Evolutionary conservation across 1,140 invertebrate genomes (phyloP), one percentile per base, ranked within the genome.

Genomic region (Pseudomyrmex dendroicus): DNA sequence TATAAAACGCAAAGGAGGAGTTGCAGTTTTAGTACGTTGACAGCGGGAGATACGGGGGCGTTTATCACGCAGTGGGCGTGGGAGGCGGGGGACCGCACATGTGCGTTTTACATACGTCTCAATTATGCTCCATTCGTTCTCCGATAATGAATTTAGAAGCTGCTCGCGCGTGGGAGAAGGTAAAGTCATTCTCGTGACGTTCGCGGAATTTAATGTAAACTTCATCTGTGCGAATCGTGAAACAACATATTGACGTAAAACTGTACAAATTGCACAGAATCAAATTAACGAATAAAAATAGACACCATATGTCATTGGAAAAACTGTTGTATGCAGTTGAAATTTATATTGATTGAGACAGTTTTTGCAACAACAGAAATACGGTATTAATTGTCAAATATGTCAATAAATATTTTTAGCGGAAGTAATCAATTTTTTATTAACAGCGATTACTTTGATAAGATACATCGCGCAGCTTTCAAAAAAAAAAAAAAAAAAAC

Each of bases 71-170:
- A 20, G 62, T 64, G 52, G 76, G 66, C 66, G 64, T 57, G n/a
- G 76, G 44, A 61, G 66, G 76, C 25, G 62, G 35, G n/a, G 62
- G 35, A 64, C 35, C 35, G 62, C 76, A 80, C 76, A 80, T 80
- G 76, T 80, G 76, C 76, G 66, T 80, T 72, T 80, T 80, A 72
- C 76, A 72, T 80, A 72, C 46, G 66, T 61, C 76, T 80, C 76
- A 80, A 80, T 80, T 80, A 80, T 80, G 56, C 44, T 25, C 44
- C 20, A 80, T 80, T 80, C 66, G 76, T 22, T 80, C 20, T 59
- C 44, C 20, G 56, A 80, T 80, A 70, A 80, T 72, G 56, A 70
- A 80, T 80, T 80, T 80, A 80, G 76, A 22, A 80, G 72, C 66
- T 80, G 54, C 66, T 59, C 76, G 76, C 76, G 76, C 52, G 15